Conservation (phyloP, 2,113 vertebrate species). For the Corydoras sp. region DNA sequence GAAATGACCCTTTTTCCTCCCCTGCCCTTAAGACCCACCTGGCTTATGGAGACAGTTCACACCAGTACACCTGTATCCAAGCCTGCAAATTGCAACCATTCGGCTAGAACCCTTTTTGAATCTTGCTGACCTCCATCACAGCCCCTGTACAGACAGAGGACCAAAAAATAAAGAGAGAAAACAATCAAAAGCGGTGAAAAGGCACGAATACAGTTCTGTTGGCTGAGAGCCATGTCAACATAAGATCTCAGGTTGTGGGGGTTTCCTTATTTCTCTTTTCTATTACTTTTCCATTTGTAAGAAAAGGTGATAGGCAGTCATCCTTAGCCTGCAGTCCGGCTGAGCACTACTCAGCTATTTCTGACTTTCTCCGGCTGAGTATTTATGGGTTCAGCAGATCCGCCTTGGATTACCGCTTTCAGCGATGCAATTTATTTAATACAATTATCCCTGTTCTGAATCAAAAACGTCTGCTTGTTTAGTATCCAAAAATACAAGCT, state of each 20-base stretch:
- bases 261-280: constrained; percentile 36
- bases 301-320: constrained; percentile 24
- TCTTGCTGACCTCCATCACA: constrained; percentile 28
- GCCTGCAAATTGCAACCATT: constrained; percentile 19
- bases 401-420: constrained; percentile 9
- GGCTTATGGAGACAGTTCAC: constrained; percentile 41
- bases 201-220: constrained; percentile 11
- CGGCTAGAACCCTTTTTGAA: constrained; percentile 26
- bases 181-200: constrained; percentile 30
- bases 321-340: constrained; percentile 13
- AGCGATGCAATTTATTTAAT: constrained; percentile 18
- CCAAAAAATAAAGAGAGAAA: constrained; percentile 7
- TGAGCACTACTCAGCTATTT: constrained; percentile 11
- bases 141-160: constrained; percentile 31
- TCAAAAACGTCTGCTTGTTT: constrained; percentile 15
- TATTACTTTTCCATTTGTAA: constrained; percentile 15
- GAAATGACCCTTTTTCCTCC: constrained; percentile 44
- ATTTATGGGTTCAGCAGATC: constrained; percentile 13
- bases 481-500: constrained; percentile 14
- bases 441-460: constrained; percentile 12
- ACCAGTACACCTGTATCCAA: constrained; percentile 13
- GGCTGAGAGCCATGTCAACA: constrained; percentile 31
- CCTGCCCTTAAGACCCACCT: constrained; percentile 21
- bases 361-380: background rate
- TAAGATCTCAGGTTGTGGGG: constrained; percentile 49